Percentiles rank a stretch among this genome's conserved stretches.
Evolutionary conservation across 35 echinoderm and acorn worm genomes (phyloP).

Genomic region (Heliocidaris erythrogramma): DNA sequence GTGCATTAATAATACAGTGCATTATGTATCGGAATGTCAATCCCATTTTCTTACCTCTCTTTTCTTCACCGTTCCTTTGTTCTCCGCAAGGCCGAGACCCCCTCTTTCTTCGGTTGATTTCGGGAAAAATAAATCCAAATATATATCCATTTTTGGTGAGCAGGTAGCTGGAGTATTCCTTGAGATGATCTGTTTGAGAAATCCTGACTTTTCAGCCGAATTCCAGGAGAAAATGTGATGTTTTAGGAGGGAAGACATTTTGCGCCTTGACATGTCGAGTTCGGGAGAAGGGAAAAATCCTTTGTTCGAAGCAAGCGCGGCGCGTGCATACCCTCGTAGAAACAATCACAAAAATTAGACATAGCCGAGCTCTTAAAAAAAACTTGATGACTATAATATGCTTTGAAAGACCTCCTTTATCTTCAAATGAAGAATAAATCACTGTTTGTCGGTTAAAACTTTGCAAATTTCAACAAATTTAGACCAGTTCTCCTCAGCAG

Average conservation of each 20-base stretch:
- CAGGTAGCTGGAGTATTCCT: neutral
- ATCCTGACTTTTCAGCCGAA: neutral
- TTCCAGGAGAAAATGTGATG: neutral
- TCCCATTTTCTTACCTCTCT: constrained; percentile 5
- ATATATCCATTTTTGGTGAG: constrained; percentile 6
- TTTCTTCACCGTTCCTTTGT: neutral
- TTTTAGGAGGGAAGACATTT: constrained; percentile 4
- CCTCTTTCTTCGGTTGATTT: neutral
- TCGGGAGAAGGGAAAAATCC: neutral
- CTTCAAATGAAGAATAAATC: neutral
- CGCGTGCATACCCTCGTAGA: neutral
- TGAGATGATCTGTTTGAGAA: constrained; percentile 22
- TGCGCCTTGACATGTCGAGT: neutral
- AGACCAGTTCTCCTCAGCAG: neutral
- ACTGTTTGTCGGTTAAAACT: neutral
- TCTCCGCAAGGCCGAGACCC: neutral
- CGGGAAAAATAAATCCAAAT: constrained; percentile 8
- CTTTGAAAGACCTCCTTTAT: neutral
- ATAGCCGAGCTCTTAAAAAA: neutral
- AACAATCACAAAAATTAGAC: neutral
- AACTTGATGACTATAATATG: neutral
- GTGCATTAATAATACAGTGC: neutral
- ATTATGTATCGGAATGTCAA: constrained; percentile 21
- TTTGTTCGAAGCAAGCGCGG: constrained; percentile 23
- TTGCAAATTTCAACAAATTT: neutral